Evolutionary conservation across 2,888 invertebrate genomes (phyloP).

Genomic region (Drosophila robusta): DNA sequence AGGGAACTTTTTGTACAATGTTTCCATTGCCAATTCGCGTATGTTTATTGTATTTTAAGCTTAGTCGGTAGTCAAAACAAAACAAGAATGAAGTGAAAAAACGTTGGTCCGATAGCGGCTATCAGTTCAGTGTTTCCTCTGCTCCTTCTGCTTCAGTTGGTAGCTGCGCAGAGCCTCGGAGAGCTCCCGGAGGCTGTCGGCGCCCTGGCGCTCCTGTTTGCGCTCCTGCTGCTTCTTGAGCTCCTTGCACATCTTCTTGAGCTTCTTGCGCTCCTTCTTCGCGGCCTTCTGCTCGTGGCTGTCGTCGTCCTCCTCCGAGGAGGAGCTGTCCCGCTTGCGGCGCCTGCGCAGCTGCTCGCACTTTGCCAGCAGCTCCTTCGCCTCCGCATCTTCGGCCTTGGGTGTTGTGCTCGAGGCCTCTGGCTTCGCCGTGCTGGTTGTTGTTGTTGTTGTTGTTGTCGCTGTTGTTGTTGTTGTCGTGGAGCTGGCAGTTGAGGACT

Average conservation of each 20-base stretch:
- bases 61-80: background rate
- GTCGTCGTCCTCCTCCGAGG: constrained; percentile 58
- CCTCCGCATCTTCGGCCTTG: constrained; percentile 31
- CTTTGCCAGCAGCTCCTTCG: constrained; percentile 45
- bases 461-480: background rate
- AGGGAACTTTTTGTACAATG: too few relatives aligned
- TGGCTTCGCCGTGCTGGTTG: constrained; percentile 1
- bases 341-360: constrained; percentile 59
- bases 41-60: too few relatives aligned
- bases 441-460: background rate
- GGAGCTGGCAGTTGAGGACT: background rate
- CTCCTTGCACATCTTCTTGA: constrained; percentile 68
- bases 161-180: constrained; percentile 50
- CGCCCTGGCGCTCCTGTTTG: constrained; percentile 37
- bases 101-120: too few relatives aligned
- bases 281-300: constrained; percentile 46
- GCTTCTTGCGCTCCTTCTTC: constrained; percentile 67
- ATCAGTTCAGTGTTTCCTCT: constrained; percentile 19
- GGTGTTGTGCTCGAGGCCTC: constrained; percentile 16
- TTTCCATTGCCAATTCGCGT: too few relatives aligned
- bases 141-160: constrained; percentile 20
- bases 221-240: constrained; percentile 53
- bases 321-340: constrained; percentile 56
- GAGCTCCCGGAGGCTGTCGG: constrained; percentile 29
- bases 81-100: background rate